Evolutionary conservation across 30 jellyfish, hydroid and myxozoan genomes (phyloP).

Genomic region (Cassiopea andromeda): DNA sequence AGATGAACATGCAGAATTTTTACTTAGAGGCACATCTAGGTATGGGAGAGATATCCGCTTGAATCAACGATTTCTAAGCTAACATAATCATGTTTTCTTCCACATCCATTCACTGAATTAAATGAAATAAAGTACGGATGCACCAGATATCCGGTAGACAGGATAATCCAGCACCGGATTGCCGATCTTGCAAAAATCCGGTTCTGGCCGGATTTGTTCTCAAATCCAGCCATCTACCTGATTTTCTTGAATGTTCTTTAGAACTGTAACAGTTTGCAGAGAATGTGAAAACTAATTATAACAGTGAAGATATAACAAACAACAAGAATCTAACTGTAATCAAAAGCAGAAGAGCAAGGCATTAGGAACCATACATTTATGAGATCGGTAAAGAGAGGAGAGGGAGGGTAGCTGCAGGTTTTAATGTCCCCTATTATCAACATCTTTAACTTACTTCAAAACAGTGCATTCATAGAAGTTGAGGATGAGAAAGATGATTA

Average conservation of each 20-base stretch:
- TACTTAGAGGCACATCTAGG: too few species aligned
- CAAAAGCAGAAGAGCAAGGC: background rate
- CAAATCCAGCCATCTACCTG: constrained; percentile 32
- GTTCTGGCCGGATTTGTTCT: constrained; percentile 33
- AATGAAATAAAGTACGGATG: background rate
- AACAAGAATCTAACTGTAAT: background rate
- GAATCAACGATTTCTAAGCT: too few species aligned
- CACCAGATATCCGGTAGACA: background rate
- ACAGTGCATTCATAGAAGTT: too few species aligned
- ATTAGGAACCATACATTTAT: background rate
- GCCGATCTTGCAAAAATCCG: constrained; percentile 37
- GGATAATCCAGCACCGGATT: constrained; percentile 38
- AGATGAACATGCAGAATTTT: too few species aligned
- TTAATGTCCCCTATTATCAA: too few species aligned
- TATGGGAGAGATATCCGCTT: too few species aligned
- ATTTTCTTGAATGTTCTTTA: constrained; percentile 11
- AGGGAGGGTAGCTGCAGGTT: too few species aligned
- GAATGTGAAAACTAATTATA: background rate
- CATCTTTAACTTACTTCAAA: too few species aligned
- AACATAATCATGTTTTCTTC: too few species aligned
- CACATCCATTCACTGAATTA: too few species aligned
- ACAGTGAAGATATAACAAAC: background rate
- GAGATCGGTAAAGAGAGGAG: too few species aligned
- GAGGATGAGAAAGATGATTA: too few species aligned
- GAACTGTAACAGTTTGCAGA: background rate